phyloP scores from a whole-genome alignment of 2,113 vertebrate species.

The Laticauda laticaudata region DNA sequence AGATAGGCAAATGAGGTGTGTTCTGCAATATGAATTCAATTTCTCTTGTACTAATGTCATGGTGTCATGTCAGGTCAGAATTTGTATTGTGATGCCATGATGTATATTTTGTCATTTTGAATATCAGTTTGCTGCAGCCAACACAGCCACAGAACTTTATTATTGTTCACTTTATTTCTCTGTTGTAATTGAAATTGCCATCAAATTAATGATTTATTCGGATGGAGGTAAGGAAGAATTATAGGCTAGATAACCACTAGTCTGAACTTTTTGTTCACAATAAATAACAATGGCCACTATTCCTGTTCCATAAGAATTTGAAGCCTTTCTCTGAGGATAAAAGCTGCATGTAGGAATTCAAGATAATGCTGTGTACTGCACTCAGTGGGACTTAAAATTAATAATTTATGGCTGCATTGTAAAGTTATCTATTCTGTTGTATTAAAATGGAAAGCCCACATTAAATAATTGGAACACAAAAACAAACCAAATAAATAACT shows the following conservation, averaged over 20 bases:
- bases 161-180: conserved; percentile 35
- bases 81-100: background rate
- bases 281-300: background rate
- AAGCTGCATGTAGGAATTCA: background rate
- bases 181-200: conserved; percentile 33
- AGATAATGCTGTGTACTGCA: background rate
- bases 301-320: background rate
- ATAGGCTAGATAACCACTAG: background rate
- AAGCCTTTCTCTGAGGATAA: background rate
- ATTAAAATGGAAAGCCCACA: background rate
- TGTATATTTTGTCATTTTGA: background rate
- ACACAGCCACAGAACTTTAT: background rate
- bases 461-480: background rate
- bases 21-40: background rate
- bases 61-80: background rate
- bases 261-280: background rate
- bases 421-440: background rate
- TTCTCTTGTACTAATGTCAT: background rate
- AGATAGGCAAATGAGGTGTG: background rate
- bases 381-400: background rate
- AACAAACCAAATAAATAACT: background rate
- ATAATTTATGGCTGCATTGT: background rate
- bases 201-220: conserved; percentile 24
- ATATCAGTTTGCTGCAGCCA: background rate
- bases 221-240: background rate